These are phyloP conservation scores for Miichthys miiuy DNA, from an alignment of 2,797 vertebrate genomes.

Conservation along the genomic window DNA sequence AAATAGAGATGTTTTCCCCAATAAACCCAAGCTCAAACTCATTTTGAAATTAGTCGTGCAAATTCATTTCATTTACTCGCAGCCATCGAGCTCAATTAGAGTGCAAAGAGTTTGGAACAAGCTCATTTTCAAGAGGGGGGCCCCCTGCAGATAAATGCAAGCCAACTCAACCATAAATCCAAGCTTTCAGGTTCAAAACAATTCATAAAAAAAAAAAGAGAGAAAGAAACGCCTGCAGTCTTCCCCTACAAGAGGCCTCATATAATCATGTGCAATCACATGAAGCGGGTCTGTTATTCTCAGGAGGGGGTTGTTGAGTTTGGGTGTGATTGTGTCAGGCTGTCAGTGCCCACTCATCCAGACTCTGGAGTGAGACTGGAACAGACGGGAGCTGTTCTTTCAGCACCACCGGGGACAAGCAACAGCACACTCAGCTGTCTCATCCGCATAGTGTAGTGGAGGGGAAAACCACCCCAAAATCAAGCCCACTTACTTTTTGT, in stretches of 20 bases:
- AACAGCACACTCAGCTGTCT: conserved; percentile 76
- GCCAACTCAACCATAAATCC: conserved; percentile 45
- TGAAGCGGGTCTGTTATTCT: conserved; percentile 70
- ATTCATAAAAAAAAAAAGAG: conserved; percentile 40
- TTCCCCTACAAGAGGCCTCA: conserved; percentile 46
- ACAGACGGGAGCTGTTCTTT: conserved; percentile 82
- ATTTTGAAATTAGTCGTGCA: conserved; percentile 60
- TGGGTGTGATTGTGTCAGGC: conserved; percentile 80
- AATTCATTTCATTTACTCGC: conserved; percentile 63
- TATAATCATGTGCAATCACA: conserved; percentile 75
- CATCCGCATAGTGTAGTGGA: conserved; percentile 47
- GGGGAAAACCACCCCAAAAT: conserved; percentile 50
- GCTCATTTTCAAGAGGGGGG: conserved; percentile 27
- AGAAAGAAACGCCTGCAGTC: conserved; percentile 32
- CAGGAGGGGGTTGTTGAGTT: conserved; percentile 73
- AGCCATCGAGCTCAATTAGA: conserved; percentile 55
- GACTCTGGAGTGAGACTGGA: conserved; percentile 65
- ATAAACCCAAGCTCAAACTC: conserved; percentile 37
- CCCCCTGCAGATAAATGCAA: conserved; percentile 50
- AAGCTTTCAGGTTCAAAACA: conserved; percentile 51
- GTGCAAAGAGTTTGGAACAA: conserved; percentile 46
- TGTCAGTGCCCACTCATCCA: conserved; percentile 80
- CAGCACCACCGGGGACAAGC: conserved; percentile 76
- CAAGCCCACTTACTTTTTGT: conserved; percentile 35
- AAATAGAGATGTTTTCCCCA: conserved; percentile 44